Conservation (phyloP, 2,888 invertebrate genomes). For the Cheilosia vulpina region DNA sequence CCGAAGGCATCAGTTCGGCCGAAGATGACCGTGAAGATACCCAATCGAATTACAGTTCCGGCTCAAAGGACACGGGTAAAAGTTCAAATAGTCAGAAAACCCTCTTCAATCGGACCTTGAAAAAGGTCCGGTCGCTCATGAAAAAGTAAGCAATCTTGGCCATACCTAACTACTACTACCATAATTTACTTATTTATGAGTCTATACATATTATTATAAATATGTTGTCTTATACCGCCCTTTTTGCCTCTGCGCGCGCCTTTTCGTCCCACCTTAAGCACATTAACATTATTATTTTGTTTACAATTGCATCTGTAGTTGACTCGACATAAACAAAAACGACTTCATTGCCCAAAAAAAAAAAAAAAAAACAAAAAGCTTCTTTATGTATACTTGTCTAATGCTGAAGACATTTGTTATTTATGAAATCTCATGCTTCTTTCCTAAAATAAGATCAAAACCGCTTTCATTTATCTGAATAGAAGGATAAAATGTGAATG, state of each 20-base stretch:
- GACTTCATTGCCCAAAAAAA: slow-evolving; percentile 32
- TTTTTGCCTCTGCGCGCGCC: slow-evolving; percentile 55
- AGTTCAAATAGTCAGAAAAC: slow-evolving; percentile 84
- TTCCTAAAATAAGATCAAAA: slow-evolving; percentile 20
- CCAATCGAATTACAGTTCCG: slow-evolving; percentile 77
- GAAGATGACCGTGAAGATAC: slow-evolving; percentile 82
- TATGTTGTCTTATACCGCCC: slow-evolving; percentile 70
- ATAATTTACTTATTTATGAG: slow-evolving; percentile 48
- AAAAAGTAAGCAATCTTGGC: slow-evolving; percentile 83
- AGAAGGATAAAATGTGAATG: slow-evolving; percentile 38
- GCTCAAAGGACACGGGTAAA: slow-evolving; percentile 76
- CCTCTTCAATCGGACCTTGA: slow-evolving; percentile 93
- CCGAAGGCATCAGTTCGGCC: slow-evolving; percentile 83
- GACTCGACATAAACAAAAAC: neutral
- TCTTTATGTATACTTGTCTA: slow-evolving; percentile 33
- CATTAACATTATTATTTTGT: slow-evolving; percentile 58
- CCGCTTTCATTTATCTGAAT: slow-evolving; percentile 13
- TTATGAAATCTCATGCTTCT: slow-evolving; percentile 45
- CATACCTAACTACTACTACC: slow-evolving; percentile 67
- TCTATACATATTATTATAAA: slow-evolving; percentile 34
- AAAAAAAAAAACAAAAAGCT: slow-evolving; percentile 7
- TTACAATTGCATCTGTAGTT: slow-evolving; percentile 49
- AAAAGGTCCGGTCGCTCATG: slow-evolving; percentile 91
- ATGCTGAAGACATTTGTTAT: slow-evolving; percentile 39
- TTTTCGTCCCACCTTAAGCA: slow-evolving; percentile 65